phyloP scores from a whole-genome alignment of 2,113 vertebrate genomes.

The Podilymbus podiceps region DNA sequence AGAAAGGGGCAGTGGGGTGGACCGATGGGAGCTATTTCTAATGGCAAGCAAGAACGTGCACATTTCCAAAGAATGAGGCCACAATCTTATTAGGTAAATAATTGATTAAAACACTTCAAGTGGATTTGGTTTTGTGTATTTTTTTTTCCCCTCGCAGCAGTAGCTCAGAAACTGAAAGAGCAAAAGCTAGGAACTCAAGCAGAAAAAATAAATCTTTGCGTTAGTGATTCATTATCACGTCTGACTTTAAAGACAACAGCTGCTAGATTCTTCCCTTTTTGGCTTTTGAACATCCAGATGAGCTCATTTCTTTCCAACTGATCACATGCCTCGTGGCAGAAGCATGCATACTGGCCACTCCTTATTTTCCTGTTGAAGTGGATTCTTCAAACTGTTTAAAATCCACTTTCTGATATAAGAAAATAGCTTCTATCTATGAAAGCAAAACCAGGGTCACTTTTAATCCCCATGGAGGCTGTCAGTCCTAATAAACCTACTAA shows the following conservation, averaged over 20 bases:
- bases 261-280: constrained; percentile 46
- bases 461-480: not conserved
- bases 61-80: not conserved
- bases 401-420: not conserved
- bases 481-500: not conserved
- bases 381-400: not conserved
- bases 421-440: not conserved
- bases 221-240: constrained; percentile 37
- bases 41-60: not conserved
- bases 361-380: not conserved
- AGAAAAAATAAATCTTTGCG: not conserved
- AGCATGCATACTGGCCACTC: not conserved
- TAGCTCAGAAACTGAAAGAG: not conserved
- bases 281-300: constrained; percentile 7
- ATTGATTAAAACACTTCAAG: not conserved
- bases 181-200: not conserved
- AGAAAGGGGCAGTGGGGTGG: not conserved
- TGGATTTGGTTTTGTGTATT: not conserved
- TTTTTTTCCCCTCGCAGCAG: not conserved
- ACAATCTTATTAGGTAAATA: not conserved
- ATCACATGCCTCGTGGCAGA: constrained; percentile 26
- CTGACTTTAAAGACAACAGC: constrained; percentile 35
- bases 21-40: not conserved
- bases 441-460: not conserved
- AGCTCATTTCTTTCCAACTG: constrained; percentile 35